Base-by-base conservation (phyloP, 2,888 invertebrate species). In the Petrophora chlorosata region DNA sequence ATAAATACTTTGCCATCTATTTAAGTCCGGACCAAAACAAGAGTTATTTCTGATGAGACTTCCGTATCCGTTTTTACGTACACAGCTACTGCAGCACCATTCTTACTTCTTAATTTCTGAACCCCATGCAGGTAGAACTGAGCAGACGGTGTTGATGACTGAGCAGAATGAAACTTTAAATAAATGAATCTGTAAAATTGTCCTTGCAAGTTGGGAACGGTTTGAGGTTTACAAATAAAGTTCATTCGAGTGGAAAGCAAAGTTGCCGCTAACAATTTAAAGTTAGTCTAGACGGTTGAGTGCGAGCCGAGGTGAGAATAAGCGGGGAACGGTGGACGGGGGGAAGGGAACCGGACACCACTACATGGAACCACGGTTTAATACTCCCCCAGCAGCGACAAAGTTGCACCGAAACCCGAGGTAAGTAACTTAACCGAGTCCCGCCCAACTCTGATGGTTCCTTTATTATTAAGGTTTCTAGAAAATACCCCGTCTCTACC, bases 261-360 rank as follows among this genome's bases (percentile, higher is more conserved):
- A 81, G 79, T 84, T 82, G 72, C 72, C 74, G 73, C 68, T 78
- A 82, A 85, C 85, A 85, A 85, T 86, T 85, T 85, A 87, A 88
- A 88, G 78, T 88, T 86, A 55, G 76, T 72, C 77, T 67, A 70
- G 73, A 68, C 65, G 65, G 66, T 63, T 67, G 73, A 77, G 72
- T 70, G 69, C 68, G 67, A 73, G 68, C 63, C 64, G 77, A 85
- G 81, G 81, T 83, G 82, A 82, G 84, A 82, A 80, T 79, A 79
- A 70, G 71, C 65, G 56, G 64, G 56, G 55, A 45, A 61, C 61
- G 56, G 43, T 46, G 56, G 56, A 44, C n/a, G n/a, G 53, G 42
- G 57, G 57, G 63, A 40, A 55, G 64, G 51, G 53, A 46, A 57
- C 56, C 66, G 71, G 76, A 71, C 76, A 68, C 63, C 61, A 67